phyloP scores from a whole-genome alignment of 1,140 invertebrate genomes.

The Globodera ellingtonae region DNA sequence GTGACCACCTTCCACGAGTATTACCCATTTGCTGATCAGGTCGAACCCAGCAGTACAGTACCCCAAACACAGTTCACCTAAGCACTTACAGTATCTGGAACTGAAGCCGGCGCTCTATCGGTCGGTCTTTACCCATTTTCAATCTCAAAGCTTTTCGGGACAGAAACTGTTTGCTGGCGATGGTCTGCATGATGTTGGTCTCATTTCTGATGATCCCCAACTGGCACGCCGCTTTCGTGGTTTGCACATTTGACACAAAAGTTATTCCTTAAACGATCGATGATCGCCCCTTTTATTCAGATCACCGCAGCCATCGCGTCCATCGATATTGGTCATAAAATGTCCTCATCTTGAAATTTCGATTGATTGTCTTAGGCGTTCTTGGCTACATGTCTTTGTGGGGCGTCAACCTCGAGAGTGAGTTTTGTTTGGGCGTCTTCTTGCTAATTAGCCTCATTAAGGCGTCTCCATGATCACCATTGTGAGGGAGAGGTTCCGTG shows the following conservation, averaged over 20 bases:
- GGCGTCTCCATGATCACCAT: conserved; percentile 76
- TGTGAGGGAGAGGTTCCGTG: not conserved
- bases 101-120: conserved; percentile 70
- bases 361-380: conserved; percentile 67
- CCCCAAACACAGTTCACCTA: not conserved
- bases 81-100: conserved; percentile 57
- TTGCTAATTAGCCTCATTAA: not conserved
- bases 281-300: conserved; percentile 69
- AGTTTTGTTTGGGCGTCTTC: not conserved
- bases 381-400: conserved; percentile 80
- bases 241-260: not conserved
- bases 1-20: conserved; percentile 65
- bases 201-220: conserved; percentile 40
- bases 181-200: conserved; percentile 79
- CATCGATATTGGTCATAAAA: conserved; percentile 73
- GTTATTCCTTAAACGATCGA: not conserved
- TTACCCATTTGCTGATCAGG: conserved; percentile 65
- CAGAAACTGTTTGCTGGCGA: conserved; percentile 77
- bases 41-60: not conserved
- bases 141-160: not conserved
- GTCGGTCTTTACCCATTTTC: not conserved
- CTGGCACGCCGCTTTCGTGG: conserved; percentile 33
- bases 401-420: conserved; percentile 81
- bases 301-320: conserved; percentile 78
- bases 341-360: too few species aligned